These are phyloP conservation scores for Zeus faber DNA, from an alignment of 2,113 vertebrate species.

Conservation along the genomic window DNA sequence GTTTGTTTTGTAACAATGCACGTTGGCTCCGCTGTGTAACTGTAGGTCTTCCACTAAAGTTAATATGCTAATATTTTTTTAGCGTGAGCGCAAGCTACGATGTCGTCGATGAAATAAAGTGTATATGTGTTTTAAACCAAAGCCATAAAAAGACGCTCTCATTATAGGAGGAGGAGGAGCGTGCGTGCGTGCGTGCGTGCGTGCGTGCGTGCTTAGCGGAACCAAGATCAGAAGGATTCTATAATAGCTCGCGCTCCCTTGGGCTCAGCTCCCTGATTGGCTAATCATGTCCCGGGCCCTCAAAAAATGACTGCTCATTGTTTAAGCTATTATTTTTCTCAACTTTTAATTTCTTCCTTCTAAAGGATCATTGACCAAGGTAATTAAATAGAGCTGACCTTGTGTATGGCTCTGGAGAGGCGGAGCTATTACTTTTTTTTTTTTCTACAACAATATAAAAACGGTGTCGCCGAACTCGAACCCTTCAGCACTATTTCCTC, in stretches of 20 bases:
- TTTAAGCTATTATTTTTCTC: conserved; percentile 90
- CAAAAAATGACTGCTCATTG: conserved; percentile 86
- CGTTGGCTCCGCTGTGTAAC: too few species aligned
- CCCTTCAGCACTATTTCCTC: conserved; percentile 29
- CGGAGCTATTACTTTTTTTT: conserved; percentile 45
- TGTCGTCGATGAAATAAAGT: conserved; percentile 45
- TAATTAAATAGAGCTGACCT: conserved; percentile 94
- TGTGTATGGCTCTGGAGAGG: conserved; percentile 71
- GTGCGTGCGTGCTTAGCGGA: too few species aligned
- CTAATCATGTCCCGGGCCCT: conserved; percentile 81
- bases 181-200: too few species aligned
- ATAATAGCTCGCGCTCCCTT: conserved; percentile 55
- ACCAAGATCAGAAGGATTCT: conserved; percentile 46
- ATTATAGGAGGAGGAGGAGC: conserved; percentile 23
- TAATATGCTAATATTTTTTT: conserved; percentile 56
- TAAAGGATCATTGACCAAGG: conserved; percentile 93
- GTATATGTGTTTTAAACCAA: conserved; percentile 56
- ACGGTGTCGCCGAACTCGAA: conserved; percentile 43
- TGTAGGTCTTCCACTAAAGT: too few species aligned
- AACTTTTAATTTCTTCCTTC: conserved; percentile 96
- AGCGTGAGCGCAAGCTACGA: conserved; percentile 46
- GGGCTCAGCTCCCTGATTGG: conserved; percentile 79
- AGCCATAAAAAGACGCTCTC: conserved; percentile 41
- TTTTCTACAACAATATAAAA: conserved; percentile 57
- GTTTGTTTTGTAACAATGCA: too few species aligned